Evolutionary conservation across 2,888 invertebrate genomes (phyloP).

Genomic region (Brachypalpus laphriformis): DNA sequence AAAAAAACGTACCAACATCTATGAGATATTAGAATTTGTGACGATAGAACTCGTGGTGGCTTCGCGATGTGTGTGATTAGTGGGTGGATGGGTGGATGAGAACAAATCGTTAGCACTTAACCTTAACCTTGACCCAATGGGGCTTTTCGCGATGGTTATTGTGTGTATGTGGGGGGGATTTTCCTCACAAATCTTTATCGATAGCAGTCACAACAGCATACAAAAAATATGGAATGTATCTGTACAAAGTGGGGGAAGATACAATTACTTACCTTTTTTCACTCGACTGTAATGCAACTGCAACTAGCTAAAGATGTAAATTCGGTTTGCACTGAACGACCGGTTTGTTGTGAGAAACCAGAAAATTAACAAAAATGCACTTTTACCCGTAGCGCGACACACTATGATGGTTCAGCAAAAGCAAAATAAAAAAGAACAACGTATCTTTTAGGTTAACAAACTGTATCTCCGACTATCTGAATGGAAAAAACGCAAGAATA

Average conservation of each 20-base stretch:
- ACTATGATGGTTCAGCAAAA: conserved; percentile 16
- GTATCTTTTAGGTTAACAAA: conserved; percentile 65
- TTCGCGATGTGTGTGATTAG: neutral
- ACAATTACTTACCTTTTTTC: conserved; percentile 40
- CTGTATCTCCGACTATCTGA: conserved; percentile 46
- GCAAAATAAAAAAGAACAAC: conserved; percentile 6
- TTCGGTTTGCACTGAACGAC: conserved; percentile 42
- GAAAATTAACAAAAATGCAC: conserved; percentile 47
- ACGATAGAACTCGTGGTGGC: neutral
- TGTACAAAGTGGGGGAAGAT: neutral
- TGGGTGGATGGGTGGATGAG: conserved; percentile 2
- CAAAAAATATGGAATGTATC: neutral
- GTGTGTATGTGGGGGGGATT: neutral
- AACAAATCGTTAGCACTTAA: conserved; percentile 44
- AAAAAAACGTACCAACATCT: neutral
- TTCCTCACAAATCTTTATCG: neutral
- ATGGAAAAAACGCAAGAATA: conserved; percentile 11
- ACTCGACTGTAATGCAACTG: conserved; percentile 27
- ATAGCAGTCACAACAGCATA: conserved; percentile 32
- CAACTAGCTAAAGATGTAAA: conserved; percentile 10
- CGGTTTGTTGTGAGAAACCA: conserved; percentile 53
- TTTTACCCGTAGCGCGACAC: conserved; percentile 36
- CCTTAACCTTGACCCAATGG: conserved; percentile 73
- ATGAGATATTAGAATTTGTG: neutral
- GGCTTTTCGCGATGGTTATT: neutral